Evolutionary conservation across 2,888 invertebrate genomes (phyloP).

Genomic region (Drosophila crucigera): DNA sequence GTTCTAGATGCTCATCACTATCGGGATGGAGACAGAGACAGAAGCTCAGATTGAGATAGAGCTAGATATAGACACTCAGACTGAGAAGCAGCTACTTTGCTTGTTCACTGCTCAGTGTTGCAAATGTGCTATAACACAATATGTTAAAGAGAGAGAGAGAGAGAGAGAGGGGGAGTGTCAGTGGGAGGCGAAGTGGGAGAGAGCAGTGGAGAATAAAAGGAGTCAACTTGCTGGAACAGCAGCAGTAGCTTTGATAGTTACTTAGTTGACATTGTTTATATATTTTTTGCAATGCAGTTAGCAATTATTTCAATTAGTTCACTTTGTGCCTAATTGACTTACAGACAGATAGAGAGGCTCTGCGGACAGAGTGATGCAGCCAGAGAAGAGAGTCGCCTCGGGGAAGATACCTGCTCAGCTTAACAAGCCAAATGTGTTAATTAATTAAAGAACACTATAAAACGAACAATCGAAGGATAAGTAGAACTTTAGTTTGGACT

Average conservation of each 20-base stretch:
- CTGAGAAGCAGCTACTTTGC: conserved; percentile 18
- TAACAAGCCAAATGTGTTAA: conserved; percentile 50
- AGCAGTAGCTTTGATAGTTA: conserved; percentile 13
- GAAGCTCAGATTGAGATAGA: background rate
- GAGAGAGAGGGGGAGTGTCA: background rate
- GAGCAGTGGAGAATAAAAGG: background rate
- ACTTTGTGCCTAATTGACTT: conserved; percentile 62
- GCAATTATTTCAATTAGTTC: conserved; percentile 71
- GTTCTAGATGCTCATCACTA: background rate
- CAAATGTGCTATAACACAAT: conserved; percentile 43
- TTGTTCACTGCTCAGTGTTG: conserved; percentile 17
- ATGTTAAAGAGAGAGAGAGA: background rate
- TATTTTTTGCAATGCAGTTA: conserved; percentile 56
- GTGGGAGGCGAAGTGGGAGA: too few relatives aligned
- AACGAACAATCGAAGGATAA: background rate
- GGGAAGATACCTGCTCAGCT: background rate
- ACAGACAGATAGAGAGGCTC: background rate
- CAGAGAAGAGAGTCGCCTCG: background rate
- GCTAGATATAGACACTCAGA: background rate
- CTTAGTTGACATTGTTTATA: conserved; percentile 50
- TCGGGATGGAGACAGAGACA: background rate
- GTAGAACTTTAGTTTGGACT: background rate
- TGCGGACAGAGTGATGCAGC: background rate
- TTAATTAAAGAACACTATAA: conserved; percentile 36
- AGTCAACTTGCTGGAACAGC: conserved; percentile 2